Evolutionary conservation across 2,888 invertebrate species (phyloP), one percentile per base, ranked within the genome.

Genomic region (Brachypterus glaber): DNA sequence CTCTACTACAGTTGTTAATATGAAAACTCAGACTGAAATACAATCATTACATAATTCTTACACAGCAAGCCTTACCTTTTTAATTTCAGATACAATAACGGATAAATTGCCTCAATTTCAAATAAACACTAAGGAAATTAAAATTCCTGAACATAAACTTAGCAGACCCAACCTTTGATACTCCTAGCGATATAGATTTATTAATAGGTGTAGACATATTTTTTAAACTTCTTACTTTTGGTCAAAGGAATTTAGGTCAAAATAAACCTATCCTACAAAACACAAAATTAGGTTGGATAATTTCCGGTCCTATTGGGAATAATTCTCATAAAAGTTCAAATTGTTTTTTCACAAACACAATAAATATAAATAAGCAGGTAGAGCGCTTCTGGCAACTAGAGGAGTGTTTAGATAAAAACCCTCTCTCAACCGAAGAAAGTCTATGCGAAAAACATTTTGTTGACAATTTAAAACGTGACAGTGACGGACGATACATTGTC

Each of bases 241-340:
- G n/a, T n/a, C n/a, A n/a, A n/a, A n/a, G n/a, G n/a, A n/a, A n/a
- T n/a, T n/a, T n/a, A n/a, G n/a, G n/a, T n/a, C n/a, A n/a, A n/a
- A n/a, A n/a, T n/a, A n/a, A 33, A 14, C 11, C 15, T 13, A 33
- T 13, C 18, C 11, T 37, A 5, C 17, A 30, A 8, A 14, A 37
- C 4, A 37, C 37, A 4, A 37, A 37, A 24, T 37, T 37, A 31
- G 37, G 37, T 4, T 37, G 30, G 30, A 16, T 31, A 17, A 3
- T 37, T 9, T 17, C 37, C 4, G 37, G 21, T 3, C 12, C 11
- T 4, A n/a, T 37, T 4, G 13, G 4, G 5, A 13, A 4, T 2
- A 3, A 14, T 18, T n/a, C n/a, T n/a, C n/a, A n/a, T n/a, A n/a
- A n/a, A n/a, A 31, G 2, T 3, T 32, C 30, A 2, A 3, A 3